A percentile compares a stretch with the other conserved stretches of the same genome.
phyloP scores from a whole-genome alignment of 2,888 invertebrate genomes.

The Papilio elwesi region DNA sequence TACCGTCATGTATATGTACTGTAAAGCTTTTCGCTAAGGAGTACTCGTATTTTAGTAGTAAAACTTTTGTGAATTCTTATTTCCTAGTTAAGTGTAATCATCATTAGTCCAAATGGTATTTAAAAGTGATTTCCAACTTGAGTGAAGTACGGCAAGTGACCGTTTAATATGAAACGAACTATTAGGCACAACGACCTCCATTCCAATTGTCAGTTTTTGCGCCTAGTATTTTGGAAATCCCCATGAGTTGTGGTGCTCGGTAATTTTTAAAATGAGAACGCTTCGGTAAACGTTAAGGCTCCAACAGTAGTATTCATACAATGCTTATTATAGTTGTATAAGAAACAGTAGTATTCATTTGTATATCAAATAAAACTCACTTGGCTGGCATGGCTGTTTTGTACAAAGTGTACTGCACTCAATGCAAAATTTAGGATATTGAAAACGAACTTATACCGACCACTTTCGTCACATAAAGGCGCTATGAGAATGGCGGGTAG shows the following conservation, averaged over 20 bases:
- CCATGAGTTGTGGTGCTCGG: constrained; percentile 55
- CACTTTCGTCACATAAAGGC: too few relatives aligned
- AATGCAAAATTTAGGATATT: too few relatives aligned
- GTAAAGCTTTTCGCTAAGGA: neutral
- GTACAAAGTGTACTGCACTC: too few relatives aligned
- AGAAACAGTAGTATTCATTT: constrained; percentile 2
- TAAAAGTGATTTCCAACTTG: constrained; percentile 18
- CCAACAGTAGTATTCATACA: constrained; percentile 2
- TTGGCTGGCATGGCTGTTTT: too few relatives aligned
- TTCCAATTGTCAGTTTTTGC: constrained; percentile 61
- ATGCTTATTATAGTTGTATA: too few relatives aligned
- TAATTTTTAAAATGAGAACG: constrained; percentile 46
- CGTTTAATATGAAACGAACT: constrained; percentile 35
- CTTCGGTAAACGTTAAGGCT: constrained; percentile 18
- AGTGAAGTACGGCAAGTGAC: constrained; percentile 36
- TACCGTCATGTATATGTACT: constrained; percentile 6
- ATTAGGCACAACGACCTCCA: constrained; percentile 62
- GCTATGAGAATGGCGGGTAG: too few relatives aligned
- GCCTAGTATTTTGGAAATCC: constrained; percentile 60
- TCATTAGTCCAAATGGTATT: constrained; percentile 32
- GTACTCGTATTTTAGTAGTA: neutral
- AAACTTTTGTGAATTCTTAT: neutral
- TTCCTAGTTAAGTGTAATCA: constrained; percentile 22
- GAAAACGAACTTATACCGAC: too few relatives aligned
- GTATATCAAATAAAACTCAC: too few relatives aligned